These are phyloP conservation scores for Heliconius eleuchia DNA, from an alignment of 1,140 invertebrate species.

Conservation along the genomic window DNA sequence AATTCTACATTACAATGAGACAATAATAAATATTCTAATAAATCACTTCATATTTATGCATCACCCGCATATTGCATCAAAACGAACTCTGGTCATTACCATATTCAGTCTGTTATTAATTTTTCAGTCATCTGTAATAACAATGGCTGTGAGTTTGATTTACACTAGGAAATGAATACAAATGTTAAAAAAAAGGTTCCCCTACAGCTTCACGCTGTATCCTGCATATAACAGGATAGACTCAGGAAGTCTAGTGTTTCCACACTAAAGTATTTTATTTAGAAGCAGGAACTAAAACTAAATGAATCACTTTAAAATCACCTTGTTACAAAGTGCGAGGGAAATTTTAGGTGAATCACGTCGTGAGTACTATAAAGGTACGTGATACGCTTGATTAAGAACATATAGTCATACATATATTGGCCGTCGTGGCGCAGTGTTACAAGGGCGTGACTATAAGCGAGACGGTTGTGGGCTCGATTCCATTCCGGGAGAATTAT, in stretches of 20 bases:
- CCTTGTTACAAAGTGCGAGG: conserved; percentile 8
- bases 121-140: no score
- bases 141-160: no score
- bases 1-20: background rate
- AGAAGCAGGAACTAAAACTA: background rate
- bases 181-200: no score
- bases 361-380: conserved; percentile 23
- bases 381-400: conserved; percentile 6
- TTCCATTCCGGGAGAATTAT: no score
- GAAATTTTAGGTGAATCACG: conserved; percentile 21
- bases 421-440: no score
- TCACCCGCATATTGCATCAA: background rate
- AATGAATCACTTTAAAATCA: conserved; percentile 28
- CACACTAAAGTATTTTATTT: background rate
- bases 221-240: background rate
- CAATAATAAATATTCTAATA: background rate
- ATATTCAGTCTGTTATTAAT: background rate
- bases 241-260: background rate
- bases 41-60: background rate
- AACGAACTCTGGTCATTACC: background rate
- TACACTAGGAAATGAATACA: no score
- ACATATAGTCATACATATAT: background rate
- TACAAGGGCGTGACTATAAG: no score
- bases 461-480: no score
- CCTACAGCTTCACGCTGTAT: no score